Evolutionary conservation across 2,113 vertebrate species (phyloP).

Genomic region (Isurus oxyrinchus): DNA sequence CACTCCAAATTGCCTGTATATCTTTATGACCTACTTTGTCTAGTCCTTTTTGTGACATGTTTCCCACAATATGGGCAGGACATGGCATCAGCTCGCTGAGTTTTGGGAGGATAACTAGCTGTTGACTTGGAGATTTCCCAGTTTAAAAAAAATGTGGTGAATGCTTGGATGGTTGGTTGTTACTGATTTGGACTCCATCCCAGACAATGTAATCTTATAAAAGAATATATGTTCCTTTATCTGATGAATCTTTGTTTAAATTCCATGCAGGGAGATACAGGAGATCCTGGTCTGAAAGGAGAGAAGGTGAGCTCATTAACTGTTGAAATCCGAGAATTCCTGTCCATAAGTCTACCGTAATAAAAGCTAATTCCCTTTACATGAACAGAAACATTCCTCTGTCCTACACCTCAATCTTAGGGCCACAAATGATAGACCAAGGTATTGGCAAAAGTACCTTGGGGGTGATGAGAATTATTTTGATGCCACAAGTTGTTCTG

Average conservation of each 20-base stretch:
- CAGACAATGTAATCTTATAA: not conserved
- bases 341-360: not conserved
- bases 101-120: not conserved
- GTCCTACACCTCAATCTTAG: not conserved
- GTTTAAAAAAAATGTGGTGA: not conserved
- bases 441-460: not conserved
- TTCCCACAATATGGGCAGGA: not conserved
- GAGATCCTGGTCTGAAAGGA: constrained; percentile 2
- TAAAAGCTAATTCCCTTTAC: not conserved
- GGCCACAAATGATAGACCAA: not conserved
- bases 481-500: not conserved
- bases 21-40: not conserved
- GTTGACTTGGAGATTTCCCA: not conserved
- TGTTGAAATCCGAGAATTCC: not conserved
- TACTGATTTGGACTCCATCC: not conserved
- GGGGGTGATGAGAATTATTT: not conserved
- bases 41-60: not conserved
- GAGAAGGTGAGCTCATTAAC: constrained; percentile 23
- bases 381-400: not conserved
- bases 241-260: constrained; percentile 11
- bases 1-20: not conserved
- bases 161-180: not conserved
- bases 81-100: not conserved
- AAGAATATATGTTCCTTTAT: not conserved
- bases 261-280: not conserved